These are phyloP conservation scores for Temnopleurus reevesii DNA, from an alignment of 53 echinoderm and acorn worm genomes.

Conservation along the genomic window DNA sequence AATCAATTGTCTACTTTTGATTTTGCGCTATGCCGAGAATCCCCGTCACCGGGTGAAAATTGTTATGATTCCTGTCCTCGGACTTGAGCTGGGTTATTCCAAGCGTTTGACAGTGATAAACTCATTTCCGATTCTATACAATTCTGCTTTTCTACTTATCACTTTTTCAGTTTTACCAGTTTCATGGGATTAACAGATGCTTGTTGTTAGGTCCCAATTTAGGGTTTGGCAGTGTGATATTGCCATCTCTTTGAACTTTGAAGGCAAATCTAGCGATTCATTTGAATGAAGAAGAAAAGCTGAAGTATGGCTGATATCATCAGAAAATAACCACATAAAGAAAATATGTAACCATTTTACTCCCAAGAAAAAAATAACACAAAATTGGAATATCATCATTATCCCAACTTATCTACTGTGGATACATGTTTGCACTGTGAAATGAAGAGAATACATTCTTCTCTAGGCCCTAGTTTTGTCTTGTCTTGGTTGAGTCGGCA, in stretches of 20 bases:
- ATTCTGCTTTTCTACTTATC: slow-evolving; percentile 9
- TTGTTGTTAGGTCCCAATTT: background rate
- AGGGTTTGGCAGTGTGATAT: background rate
- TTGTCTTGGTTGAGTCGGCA: too few relatives aligned
- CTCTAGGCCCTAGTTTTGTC: too few relatives aligned
- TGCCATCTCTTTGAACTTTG: background rate
- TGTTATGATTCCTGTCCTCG: background rate
- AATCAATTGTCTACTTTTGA: slow-evolving; percentile 30
- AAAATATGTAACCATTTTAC: too few relatives aligned
- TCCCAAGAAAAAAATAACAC: too few relatives aligned
- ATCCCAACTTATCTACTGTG: too few relatives aligned
- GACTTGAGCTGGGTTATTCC: background rate
- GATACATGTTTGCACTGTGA: too few relatives aligned
- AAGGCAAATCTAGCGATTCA: too few relatives aligned
- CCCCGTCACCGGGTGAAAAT: background rate
- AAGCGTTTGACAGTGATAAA: background rate
- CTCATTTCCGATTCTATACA: slow-evolving; percentile 12
- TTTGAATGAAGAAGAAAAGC: too few relatives aligned
- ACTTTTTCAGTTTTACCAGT: background rate
- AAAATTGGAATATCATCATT: too few relatives aligned
- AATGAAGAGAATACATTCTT: too few relatives aligned
- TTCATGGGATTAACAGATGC: background rate
- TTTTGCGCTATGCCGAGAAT: slow-evolving; percentile 14
- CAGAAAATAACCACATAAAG: too few relatives aligned
- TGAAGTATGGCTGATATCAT: background rate